Evolutionary conservation across 2,797 vertebrate genomes (phyloP).

Genomic region (Pelobates cultripes): DNA sequence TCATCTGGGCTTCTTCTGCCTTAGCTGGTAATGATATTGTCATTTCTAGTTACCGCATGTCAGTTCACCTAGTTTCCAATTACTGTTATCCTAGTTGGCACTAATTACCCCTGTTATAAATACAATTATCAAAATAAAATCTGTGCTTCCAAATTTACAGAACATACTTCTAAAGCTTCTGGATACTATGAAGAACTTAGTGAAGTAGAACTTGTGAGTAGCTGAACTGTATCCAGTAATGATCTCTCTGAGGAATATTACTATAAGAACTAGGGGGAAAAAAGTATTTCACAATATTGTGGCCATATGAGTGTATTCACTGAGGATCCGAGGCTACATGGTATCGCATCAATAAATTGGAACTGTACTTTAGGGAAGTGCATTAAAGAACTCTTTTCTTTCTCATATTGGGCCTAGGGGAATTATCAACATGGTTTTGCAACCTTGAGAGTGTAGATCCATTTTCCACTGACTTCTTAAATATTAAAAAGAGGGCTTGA

Average conservation of each 20-base stretch:
- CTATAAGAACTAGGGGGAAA: constrained; percentile 19
- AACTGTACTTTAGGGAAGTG: constrained; percentile 41
- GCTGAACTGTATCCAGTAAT: constrained; percentile 45
- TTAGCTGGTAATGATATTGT: background rate
- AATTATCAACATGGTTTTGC: constrained; percentile 39
- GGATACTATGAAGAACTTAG: constrained; percentile 28
- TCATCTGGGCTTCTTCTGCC: background rate
- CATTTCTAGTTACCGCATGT: background rate
- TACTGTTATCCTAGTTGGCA: constrained; percentile 11
- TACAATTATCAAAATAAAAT: constrained; percentile 43
- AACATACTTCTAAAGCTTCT: constrained; percentile 13
- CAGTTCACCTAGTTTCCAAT: constrained; percentile 14
- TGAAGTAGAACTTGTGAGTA: constrained; percentile 36
- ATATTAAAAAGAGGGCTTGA: constrained; percentile 29
- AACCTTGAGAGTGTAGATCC: constrained; percentile 21
- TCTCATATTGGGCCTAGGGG: constrained; percentile 19
- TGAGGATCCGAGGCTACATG: constrained; percentile 7
- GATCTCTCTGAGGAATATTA: constrained; percentile 48
- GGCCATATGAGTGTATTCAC: constrained; percentile 51
- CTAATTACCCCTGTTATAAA: constrained; percentile 32
- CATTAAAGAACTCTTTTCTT: constrained; percentile 28
- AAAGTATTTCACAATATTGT: constrained; percentile 20
- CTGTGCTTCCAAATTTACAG: constrained; percentile 22
- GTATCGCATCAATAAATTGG: constrained; percentile 43
- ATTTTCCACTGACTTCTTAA: constrained; percentile 13